Conservation (phyloP, 2,113 vertebrate genomes). For the Sinocyclocheilus rhinocerous region DNA sequence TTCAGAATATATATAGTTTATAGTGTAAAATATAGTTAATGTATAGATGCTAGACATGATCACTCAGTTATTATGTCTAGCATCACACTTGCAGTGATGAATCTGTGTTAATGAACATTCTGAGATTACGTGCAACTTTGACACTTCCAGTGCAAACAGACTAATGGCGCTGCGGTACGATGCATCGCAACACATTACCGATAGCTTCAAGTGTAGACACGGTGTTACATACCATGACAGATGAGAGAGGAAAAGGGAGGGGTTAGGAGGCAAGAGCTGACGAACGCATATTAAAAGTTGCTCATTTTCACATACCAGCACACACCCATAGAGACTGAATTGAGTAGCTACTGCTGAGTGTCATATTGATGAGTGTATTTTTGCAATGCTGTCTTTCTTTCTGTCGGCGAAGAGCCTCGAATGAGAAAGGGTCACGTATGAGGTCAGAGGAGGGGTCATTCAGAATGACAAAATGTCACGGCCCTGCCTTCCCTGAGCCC, state of each 20-base stretch:
- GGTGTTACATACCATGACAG: neutral
- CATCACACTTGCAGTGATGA: too few relatives aligned
- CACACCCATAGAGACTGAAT: neutral
- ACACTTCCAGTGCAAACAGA: neutral
- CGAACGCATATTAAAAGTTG: neutral
- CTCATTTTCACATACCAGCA: neutral
- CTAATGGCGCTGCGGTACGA: neutral
- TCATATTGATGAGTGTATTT: slow-evolving; percentile 29
- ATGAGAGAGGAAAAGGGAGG: neutral
- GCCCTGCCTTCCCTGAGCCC: neutral
- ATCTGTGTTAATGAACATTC: too few relatives aligned
- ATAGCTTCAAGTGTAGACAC: neutral
- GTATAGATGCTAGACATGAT: too few relatives aligned
- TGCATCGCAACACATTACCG: neutral
- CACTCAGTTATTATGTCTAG: too few relatives aligned
- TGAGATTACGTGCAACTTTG: too few relatives aligned
- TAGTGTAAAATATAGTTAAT: too few relatives aligned
- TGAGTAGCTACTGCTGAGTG: neutral
- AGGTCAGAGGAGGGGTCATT: slow-evolving; percentile 34
- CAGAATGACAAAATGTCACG: slow-evolving; percentile 41
- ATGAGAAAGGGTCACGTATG: slow-evolving; percentile 17
- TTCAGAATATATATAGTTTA: too few relatives aligned
- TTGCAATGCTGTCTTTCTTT: slow-evolving; percentile 2
- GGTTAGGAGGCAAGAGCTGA: neutral
- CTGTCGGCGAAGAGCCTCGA: neutral